Percentiles rank a stretch among this genome's conserved stretches.
Evolutionary conservation across 30 jellyfish, hydroid and myxozoan genomes (phyloP).

Genomic region (Aurelia coerulea): DNA sequence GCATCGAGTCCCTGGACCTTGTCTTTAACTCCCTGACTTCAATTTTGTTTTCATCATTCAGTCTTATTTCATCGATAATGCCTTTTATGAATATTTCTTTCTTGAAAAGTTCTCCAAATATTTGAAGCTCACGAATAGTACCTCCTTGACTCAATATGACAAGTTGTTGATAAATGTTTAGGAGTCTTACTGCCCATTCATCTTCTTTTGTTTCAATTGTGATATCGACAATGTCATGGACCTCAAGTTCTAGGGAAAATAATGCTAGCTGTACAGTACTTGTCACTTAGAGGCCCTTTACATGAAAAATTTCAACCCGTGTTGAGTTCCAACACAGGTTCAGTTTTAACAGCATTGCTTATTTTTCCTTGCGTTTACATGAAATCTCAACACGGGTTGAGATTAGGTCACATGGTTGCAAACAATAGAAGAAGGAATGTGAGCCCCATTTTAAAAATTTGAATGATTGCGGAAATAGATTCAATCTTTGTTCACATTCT

Average conservation of each 20-base stretch:
- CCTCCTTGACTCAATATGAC: slow-evolving; percentile 14
- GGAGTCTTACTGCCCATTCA: slow-evolving; percentile 59
- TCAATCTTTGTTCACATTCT: no score
- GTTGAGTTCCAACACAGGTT: no score
- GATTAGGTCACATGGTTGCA: no score
- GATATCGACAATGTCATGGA: slow-evolving; percentile 56
- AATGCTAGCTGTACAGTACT: no score
- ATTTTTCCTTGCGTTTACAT: no score
- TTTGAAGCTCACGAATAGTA: slow-evolving; percentile 57
- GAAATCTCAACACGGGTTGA: no score
- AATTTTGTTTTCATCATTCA: neutral
- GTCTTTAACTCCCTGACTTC: slow-evolving; percentile 63
- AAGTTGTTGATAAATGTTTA: slow-evolving; percentile 50
- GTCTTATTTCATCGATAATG: slow-evolving; percentile 50
- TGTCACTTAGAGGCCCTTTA: no score
- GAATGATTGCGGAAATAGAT: no score
- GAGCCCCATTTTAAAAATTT: no score
- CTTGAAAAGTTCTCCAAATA: slow-evolving; percentile 41
- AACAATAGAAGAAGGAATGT: no score
- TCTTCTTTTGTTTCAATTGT: slow-evolving; percentile 47
- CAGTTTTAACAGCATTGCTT: no score
- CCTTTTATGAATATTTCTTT: slow-evolving; percentile 48
- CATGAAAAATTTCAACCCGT: no score
- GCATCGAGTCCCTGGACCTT: slow-evolving; percentile 24
- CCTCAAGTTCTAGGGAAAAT: slow-evolving; percentile 51